phyloP scores from a whole-genome alignment of 2,797 vertebrate species.

The Pogoniulus pusillus region DNA sequence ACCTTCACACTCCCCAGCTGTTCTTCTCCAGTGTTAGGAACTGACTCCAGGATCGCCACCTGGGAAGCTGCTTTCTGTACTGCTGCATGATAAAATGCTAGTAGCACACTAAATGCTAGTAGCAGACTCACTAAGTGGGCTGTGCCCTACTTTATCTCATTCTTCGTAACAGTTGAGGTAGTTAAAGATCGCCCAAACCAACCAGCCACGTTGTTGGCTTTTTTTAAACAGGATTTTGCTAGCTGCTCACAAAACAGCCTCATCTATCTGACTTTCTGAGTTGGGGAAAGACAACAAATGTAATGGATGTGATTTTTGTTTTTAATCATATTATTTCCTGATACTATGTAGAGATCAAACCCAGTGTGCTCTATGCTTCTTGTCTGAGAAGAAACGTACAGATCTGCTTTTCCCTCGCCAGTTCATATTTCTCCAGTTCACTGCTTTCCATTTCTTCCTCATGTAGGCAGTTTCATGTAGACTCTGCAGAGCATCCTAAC shows the following conservation, averaged over 20 bases:
- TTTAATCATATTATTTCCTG: background rate
- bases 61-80: background rate
- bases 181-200: background rate
- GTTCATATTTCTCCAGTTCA: conserved; percentile 23
- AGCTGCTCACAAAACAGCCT: background rate
- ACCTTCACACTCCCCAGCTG: background rate
- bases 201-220: background rate
- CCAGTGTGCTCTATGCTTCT: accelerated
- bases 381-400: background rate
- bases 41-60: background rate
- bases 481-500: background rate
- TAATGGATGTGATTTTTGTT: background rate
- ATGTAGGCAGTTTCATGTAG: background rate
- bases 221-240: background rate
- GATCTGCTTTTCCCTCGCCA: background rate
- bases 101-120: background rate
- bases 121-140: background rate
- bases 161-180: background rate
- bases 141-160: background rate
- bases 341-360: background rate
- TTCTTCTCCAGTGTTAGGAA: background rate
- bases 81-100: background rate
- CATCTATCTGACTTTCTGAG: background rate
- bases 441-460: background rate
- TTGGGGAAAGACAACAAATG: background rate